Evolutionary conservation across 2,888 invertebrate species (phyloP).

Genomic region (Ophion ventricosus): DNA sequence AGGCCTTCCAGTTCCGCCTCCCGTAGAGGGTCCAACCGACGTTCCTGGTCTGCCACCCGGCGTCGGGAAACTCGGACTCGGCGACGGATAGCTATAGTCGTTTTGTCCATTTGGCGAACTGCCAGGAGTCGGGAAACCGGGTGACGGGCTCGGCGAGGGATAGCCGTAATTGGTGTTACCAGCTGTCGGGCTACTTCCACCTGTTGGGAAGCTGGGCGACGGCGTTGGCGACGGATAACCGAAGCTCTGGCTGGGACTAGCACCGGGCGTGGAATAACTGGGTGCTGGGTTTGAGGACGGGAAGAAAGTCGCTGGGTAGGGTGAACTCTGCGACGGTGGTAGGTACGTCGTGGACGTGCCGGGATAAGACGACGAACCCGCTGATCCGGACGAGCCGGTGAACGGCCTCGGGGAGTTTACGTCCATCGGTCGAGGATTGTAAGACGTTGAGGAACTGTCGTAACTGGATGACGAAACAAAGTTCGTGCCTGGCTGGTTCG

Average conservation of each 20-base stretch:
- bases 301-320: conserved; percentile 46
- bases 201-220: conserved; percentile 55
- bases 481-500: conserved; percentile 69
- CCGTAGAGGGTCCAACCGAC: conserved; percentile 46
- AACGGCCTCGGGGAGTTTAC: conserved; percentile 70
- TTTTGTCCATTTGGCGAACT: conserved; percentile 39
- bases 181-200: conserved; percentile 44
- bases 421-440: conserved; percentile 70
- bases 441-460: conserved; percentile 69
- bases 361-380: conserved; percentile 45
- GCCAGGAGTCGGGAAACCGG: conserved; percentile 64
- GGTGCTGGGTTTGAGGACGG: conserved; percentile 51
- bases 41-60: conserved; percentile 45
- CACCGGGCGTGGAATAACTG: conserved; percentile 51
- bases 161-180: conserved; percentile 38
- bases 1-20: conserved; percentile 56
- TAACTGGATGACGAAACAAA: conserved; percentile 67
- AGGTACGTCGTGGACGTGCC: conserved; percentile 69
- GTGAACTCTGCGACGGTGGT: conserved; percentile 66
- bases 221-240: conserved; percentile 65
- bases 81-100: conserved; percentile 52
- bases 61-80: conserved; percentile 63
- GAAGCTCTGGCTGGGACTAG: conserved; percentile 40
- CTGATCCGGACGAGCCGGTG: conserved; percentile 72
- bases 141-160: conserved; percentile 57